Percentiles rank a stretch among this genome's conserved stretches.
Conservation (phyloP, 2,888 invertebrate species). For the Ophion ellenae region DNA sequence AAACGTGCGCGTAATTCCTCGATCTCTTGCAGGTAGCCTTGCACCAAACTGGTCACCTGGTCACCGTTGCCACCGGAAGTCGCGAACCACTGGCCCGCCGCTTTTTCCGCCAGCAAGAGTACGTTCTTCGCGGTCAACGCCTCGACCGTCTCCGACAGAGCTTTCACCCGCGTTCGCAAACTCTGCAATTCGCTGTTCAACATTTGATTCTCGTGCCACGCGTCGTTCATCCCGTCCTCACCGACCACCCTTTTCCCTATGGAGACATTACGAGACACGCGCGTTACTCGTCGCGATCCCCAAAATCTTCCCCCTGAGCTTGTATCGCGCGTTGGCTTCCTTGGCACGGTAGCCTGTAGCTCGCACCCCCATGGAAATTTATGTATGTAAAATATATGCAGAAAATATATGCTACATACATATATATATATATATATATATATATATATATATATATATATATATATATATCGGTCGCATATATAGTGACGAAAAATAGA, state of each 20-base stretch:
- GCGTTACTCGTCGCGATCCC: too few species aligned
- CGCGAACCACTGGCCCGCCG: constrained; percentile 87
- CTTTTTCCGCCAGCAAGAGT: constrained; percentile 92
- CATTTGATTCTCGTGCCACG: constrained; percentile 97
- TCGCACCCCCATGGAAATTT: too few species aligned
- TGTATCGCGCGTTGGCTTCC: too few species aligned
- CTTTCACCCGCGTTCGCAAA: constrained; percentile 94
- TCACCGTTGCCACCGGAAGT: constrained; percentile 83
- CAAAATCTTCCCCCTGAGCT: too few species aligned
- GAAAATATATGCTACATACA: too few species aligned
- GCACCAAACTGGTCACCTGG: constrained; percentile 89
- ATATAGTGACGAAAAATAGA: too few species aligned
- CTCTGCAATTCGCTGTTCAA: constrained; percentile 95
- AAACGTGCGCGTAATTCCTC: constrained; percentile 95
- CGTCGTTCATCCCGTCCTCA: constrained; percentile 96
- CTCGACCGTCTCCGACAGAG: constrained; percentile 97
- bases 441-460: too few species aligned
- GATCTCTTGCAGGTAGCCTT: constrained; percentile 95
- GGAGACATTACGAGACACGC: constrained; percentile 27
- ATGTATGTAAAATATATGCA: too few species aligned
- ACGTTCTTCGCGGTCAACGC: constrained; percentile 93
- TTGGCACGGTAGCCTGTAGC: background rate
- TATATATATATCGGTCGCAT: too few species aligned
- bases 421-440: too few species aligned
- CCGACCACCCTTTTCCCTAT: constrained; percentile 95